Evolutionary conservation across 2,888 invertebrate genomes (phyloP).

Genomic region (Saturnia japonica): DNA sequence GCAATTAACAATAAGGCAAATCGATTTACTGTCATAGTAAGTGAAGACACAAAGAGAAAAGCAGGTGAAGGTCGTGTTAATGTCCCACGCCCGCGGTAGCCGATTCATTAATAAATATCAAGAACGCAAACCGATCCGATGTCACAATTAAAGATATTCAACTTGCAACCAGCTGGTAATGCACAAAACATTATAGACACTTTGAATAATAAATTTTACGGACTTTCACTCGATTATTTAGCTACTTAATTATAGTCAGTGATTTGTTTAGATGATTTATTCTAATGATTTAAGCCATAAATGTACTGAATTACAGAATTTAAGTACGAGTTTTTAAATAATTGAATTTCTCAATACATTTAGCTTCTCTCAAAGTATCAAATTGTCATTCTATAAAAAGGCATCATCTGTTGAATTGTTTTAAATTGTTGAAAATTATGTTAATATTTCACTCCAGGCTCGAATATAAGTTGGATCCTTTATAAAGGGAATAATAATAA

Average conservation of each 20-base stretch:
- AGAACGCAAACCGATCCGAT: constrained; percentile 6
- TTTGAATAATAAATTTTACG: constrained; percentile 1
- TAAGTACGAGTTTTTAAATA: no score
- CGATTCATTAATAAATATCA: constrained; percentile 15
- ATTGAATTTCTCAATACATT: no score
- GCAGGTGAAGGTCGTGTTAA: constrained; percentile 1
- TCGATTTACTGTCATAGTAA: constrained; percentile 10
- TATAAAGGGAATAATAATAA: no score
- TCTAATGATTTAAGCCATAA: neutral
- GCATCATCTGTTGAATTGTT: no score
- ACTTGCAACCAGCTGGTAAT: constrained; percentile 4
- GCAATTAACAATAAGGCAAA: constrained; percentile 8
- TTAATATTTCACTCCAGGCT: no score
- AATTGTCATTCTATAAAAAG: no score
- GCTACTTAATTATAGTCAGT: neutral
- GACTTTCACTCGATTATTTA: neutral
- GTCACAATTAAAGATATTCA: constrained; percentile 10
- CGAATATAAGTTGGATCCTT: no score
- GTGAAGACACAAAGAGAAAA: constrained; percentile 12
- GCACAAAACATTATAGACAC: neutral
- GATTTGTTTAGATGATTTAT: neutral
- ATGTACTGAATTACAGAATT: no score
- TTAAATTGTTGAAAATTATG: no score
- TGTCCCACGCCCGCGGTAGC: constrained; percentile 8
- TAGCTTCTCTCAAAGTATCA: no score